These are phyloP conservation scores for Lathamus discolor DNA, from an alignment of 2,113 vertebrate species.

Conservation along the genomic window DNA sequence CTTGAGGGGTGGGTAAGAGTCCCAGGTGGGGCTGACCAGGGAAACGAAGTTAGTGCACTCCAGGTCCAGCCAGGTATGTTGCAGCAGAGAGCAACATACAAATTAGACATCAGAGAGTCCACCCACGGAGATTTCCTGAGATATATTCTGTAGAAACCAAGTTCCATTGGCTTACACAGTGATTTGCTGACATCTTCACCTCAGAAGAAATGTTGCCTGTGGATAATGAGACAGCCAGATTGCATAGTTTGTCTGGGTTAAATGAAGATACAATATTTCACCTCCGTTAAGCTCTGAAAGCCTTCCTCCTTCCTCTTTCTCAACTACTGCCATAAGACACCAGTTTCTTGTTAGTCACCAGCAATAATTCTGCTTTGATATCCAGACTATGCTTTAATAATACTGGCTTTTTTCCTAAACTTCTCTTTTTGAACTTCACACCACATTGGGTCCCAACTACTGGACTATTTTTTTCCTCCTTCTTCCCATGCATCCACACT, in stretches of 20 bases:
- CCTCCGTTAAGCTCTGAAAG: not conserved
- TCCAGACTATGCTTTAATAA: not conserved
- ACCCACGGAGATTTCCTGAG: not conserved
- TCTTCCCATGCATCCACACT: not conserved
- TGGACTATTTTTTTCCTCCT: not conserved
- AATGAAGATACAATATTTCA: not conserved
- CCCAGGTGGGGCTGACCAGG: not conserved
- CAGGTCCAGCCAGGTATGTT: not conserved
- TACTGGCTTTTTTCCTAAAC: not conserved
- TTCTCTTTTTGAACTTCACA: not conserved
- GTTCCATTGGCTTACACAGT: not conserved
- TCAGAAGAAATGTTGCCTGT: not conserved
- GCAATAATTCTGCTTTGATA: not conserved
- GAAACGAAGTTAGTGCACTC: rapidly evolving
- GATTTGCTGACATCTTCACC: not conserved
- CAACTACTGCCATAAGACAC: not conserved
- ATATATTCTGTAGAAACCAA: rapidly evolving
- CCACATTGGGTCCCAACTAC: not conserved
- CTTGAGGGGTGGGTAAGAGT: not conserved
- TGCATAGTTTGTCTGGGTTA: not conserved
- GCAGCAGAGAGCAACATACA: not conserved
- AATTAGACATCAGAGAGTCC: not conserved
- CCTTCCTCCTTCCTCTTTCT: not conserved
- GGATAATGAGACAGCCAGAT: not conserved
- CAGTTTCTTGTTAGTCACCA: not conserved